phyloP scores from a whole-genome alignment of 1,140 invertebrate genomes.

The Meloidogyne chitwoodi region DNA sequence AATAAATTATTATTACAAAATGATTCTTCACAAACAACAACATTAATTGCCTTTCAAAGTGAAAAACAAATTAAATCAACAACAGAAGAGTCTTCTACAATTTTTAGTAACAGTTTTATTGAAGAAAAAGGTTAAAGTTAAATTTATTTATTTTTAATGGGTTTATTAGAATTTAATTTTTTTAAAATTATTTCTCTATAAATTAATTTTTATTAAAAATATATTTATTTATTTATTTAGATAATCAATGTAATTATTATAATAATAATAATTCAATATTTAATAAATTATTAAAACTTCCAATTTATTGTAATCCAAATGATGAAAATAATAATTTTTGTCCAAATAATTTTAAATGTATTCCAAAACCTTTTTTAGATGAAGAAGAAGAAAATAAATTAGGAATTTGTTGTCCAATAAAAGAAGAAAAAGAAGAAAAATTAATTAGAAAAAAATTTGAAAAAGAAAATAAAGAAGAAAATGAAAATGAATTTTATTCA shows the following conservation, averaged over 20 bases:
- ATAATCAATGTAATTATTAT: neutral
- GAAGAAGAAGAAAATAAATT: neutral
- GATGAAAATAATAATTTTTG: neutral
- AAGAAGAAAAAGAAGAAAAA: neutral
- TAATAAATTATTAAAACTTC: neutral
- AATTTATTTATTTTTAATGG: too few relatives aligned
- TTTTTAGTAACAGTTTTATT: neutral
- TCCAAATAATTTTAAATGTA: neutral
- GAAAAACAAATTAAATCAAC: neutral
- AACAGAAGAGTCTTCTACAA: neutral
- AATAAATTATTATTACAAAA: too few relatives aligned
- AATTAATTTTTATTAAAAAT: too few relatives aligned
- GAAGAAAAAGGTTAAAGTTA: neutral
- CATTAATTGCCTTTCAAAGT: neutral
- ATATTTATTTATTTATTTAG: too few relatives aligned
- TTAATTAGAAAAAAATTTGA: neutral
- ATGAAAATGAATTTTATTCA: neutral
- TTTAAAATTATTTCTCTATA: too few relatives aligned
- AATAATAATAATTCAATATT: slow-evolving; percentile 6
- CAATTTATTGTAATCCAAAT: neutral
- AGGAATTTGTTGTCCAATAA: neutral
- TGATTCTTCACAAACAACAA: neutral
- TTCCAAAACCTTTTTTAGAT: neutral
- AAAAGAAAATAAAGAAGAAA: neutral
- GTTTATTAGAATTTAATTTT: too few relatives aligned